Base-by-base conservation (phyloP, 2,888 invertebrate genomes). In the Anoncus sp. region DNA sequence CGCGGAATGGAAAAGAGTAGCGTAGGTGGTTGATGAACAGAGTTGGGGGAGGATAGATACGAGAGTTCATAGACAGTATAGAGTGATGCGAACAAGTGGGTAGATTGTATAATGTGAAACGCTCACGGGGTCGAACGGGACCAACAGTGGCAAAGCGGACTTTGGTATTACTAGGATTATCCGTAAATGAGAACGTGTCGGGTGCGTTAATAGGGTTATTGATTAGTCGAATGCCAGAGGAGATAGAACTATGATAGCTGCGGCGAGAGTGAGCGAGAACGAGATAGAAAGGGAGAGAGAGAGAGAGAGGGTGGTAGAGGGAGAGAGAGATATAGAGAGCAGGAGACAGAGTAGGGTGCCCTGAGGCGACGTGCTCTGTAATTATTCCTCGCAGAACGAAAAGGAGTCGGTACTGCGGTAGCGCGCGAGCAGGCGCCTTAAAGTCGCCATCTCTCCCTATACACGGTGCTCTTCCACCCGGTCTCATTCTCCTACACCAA, bases 191-290 rank as follows among this genome's bases (percentile, higher is more conserved):
- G 85, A 83, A 81, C 77, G 82, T 81, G 83, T 75, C 81, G 80
- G 79, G 79, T 77, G 80, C 81, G 84, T 85, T 86, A 85, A 86
- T 84, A 83, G 84, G 83, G 76, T 85, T 86, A 86, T 86, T 84
- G 85, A 87, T 87, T 83, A 84, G 82, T 77, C 71, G 76, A 81
- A 84, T 82, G 81, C 73, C 71, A 83, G 80, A 75, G 72, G 75
- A 79, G 75, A 72, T 63, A 69, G 79, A 79, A 57, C 51, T n/a
- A n/a, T 40, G 67, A 18, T 47, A 55, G 53, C 49, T 27, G 75
- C 66, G 71, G 60, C 59, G 40, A 45, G 40, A 72, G 55, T 38
- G 63, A 53, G 63, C 20, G 49, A 70, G 55, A 66, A 20, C 9
- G 35, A 74, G 60, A 53, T 20, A 22, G 16, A n/a, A 38, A 63